Percentiles rank a stretch among this genome's conserved stretches.
These are phyloP conservation scores for Hedychridium roseum DNA, from an alignment of 2,888 invertebrate species.

Conservation along the genomic window DNA sequence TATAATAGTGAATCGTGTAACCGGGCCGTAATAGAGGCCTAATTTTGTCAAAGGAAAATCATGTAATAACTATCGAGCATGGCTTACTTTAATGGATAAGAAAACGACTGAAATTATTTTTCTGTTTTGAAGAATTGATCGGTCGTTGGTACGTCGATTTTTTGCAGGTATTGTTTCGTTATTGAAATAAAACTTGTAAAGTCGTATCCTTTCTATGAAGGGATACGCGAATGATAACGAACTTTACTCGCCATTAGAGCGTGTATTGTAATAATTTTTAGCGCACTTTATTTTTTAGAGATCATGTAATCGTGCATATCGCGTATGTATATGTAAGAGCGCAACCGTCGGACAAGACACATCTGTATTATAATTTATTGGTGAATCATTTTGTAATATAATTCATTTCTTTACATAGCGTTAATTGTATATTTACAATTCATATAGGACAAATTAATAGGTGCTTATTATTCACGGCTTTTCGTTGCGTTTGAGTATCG, in stretches of 20 bases:
- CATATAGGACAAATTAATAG: slow-evolving; percentile 31
- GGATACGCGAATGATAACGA: background rate
- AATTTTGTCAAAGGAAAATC: too few species aligned
- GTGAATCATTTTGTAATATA: slow-evolving; percentile 41
- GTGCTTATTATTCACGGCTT: slow-evolving; percentile 35
- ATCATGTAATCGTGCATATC: slow-evolving; percentile 27
- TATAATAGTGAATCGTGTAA: too few species aligned
- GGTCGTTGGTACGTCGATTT: too few species aligned
- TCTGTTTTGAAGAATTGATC: too few species aligned
- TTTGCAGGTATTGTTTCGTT: too few species aligned
- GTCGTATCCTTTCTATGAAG: too few species aligned
- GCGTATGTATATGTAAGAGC: slow-evolving; percentile 16
- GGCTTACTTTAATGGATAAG: too few species aligned
- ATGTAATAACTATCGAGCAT: too few species aligned
- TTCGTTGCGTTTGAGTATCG: slow-evolving; percentile 22
- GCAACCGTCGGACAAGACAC: slow-evolving; percentile 24
- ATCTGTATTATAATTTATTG: slow-evolving; percentile 41
- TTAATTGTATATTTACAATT: slow-evolving; percentile 39
- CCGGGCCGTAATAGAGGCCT: too few species aligned
- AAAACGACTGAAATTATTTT: too few species aligned
- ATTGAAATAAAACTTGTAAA: too few species aligned
- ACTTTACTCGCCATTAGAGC: background rate
- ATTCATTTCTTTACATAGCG: slow-evolving; percentile 27
- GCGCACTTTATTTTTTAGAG: slow-evolving; percentile 31
- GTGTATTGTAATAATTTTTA: slow-evolving; percentile 20